Percentiles rank a stretch among this genome's conserved stretches.
phyloP scores from a whole-genome alignment of 2,888 invertebrate genomes.

The Lucinisca nassula region DNA sequence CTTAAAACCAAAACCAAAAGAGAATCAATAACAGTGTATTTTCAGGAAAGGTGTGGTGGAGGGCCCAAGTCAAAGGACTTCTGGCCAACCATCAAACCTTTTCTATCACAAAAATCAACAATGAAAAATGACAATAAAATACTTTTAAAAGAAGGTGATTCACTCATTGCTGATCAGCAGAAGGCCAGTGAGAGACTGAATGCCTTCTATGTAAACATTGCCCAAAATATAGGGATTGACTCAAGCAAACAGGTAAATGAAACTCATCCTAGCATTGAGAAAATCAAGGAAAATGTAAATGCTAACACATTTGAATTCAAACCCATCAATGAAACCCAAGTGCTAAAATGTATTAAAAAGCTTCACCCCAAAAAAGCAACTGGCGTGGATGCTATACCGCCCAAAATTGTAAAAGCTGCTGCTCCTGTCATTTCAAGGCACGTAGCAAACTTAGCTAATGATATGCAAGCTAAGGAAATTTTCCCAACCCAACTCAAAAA shows the following conservation, averaged over 20 bases:
- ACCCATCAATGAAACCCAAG: background rate
- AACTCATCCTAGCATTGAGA: slow-evolving; percentile 6
- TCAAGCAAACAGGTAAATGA: background rate
- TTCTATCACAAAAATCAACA: background rate
- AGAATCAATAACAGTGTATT: slow-evolving; percentile 11
- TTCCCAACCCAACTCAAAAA: slow-evolving; percentile 10
- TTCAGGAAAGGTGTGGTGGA: slow-evolving; percentile 22
- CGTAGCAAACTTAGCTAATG: slow-evolving; percentile 11
- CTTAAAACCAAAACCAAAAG: background rate
- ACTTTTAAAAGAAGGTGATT: slow-evolving; percentile 4
- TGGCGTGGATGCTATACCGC: slow-evolving; percentile 29
- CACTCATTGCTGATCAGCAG: background rate
- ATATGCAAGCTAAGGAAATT: background rate
- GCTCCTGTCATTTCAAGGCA: too few relatives aligned
- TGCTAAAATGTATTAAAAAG: background rate
- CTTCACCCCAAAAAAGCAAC: slow-evolving; percentile 31
- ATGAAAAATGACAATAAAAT: background rate
- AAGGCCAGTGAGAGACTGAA: slow-evolving; percentile 15
- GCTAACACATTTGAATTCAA: background rate
- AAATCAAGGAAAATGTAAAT: background rate
- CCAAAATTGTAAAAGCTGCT: too few relatives aligned
- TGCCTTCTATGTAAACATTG: slow-evolving; percentile 33
- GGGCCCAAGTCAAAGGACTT: slow-evolving; percentile 6
- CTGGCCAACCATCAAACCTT: slow-evolving; percentile 3
- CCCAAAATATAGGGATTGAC: slow-evolving; percentile 26